Percentiles rank a stretch among this genome's conserved stretches.
These are phyloP conservation scores for Sphaerodactylus townsendi DNA, from an alignment of 2,113 vertebrate genomes.

Conservation along the genomic window DNA sequence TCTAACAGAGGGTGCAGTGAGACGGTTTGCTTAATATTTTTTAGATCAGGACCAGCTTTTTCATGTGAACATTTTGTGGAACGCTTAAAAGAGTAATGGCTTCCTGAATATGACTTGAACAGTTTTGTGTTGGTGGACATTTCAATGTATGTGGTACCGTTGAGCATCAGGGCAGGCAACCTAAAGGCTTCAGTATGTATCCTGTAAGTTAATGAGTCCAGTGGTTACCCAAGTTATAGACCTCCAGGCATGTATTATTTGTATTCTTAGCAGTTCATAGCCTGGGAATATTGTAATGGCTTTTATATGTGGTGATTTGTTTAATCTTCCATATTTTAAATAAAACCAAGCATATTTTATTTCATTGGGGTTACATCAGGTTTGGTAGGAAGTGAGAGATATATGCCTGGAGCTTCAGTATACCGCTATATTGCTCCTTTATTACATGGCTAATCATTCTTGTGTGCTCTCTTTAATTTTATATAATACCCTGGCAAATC, in stretches of 20 bases:
- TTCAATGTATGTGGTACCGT: slow-evolving; percentile 61
- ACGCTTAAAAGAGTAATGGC: slow-evolving; percentile 70
- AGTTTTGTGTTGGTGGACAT: slow-evolving; percentile 60
- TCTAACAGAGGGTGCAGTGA: slow-evolving; percentile 68
- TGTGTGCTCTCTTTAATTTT: slow-evolving; percentile 44
- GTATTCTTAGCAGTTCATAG: slow-evolving; percentile 69
- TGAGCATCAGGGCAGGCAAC: slow-evolving; percentile 61
- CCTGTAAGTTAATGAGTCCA: slow-evolving; percentile 61
- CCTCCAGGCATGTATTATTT: slow-evolving; percentile 64
- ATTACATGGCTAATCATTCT: slow-evolving; percentile 36
- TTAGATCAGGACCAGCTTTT: slow-evolving; percentile 72
- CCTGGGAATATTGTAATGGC: slow-evolving; percentile 59
- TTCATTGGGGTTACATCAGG: slow-evolving; percentile 60
- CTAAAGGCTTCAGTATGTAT: slow-evolving; percentile 63
- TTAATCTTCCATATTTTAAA: slow-evolving; percentile 55
- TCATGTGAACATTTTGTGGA: slow-evolving; percentile 34
- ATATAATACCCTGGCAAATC: slow-evolving; percentile 46
- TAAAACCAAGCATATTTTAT: slow-evolving; percentile 29
- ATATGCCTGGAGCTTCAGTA: slow-evolving; percentile 32
- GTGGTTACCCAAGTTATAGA: slow-evolving; percentile 66
- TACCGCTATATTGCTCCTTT: slow-evolving; percentile 33
- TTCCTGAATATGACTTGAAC: slow-evolving; percentile 71
- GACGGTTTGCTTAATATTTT: slow-evolving; percentile 68
- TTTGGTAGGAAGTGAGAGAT: slow-evolving; percentile 43
- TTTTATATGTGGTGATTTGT: slow-evolving; percentile 57